Conservation (phyloP, 2,888 invertebrate species). For the Acleris sparsana region DNA sequence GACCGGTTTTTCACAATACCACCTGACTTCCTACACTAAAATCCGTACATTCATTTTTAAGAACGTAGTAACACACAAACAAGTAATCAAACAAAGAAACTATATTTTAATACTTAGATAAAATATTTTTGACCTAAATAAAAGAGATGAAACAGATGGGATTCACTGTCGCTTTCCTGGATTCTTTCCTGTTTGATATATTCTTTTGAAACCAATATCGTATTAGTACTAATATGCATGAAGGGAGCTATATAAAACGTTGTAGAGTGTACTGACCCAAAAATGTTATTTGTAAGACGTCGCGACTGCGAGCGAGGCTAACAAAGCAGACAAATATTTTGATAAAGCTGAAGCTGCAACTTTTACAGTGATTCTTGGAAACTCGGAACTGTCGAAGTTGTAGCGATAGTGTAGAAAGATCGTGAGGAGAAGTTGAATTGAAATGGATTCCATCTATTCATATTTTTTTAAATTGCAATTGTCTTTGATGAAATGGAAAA, state of each 20-base stretch:
- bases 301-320: conserved; percentile 9
- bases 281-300: conserved; percentile 28
- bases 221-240: not conserved
- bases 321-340: conserved; percentile 33
- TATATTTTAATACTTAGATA: too few species aligned
- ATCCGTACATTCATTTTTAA: too few species aligned
- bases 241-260: not conserved
- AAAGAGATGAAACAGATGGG: too few species aligned
- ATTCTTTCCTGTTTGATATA: too few species aligned
- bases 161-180: too few species aligned
- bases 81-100: too few species aligned
- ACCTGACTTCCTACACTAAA: too few species aligned
- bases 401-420: not conserved
- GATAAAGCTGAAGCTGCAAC: conserved; percentile 23
- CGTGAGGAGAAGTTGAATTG: not conserved
- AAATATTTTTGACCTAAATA: too few species aligned
- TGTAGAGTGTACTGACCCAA: conserved; percentile 22
- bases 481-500: too few species aligned
- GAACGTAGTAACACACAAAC: too few species aligned
- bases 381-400: conserved; percentile 14
- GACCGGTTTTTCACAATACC: too few species aligned
- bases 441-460: not conserved
- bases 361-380: conserved; percentile 15
- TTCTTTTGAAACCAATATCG: too few species aligned
- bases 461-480: not conserved